Percentiles rank a stretch among this genome's conserved stretches.
phyloP scores from a whole-genome alignment of 2,888 invertebrate species.

The Epirrita christyi region DNA sequence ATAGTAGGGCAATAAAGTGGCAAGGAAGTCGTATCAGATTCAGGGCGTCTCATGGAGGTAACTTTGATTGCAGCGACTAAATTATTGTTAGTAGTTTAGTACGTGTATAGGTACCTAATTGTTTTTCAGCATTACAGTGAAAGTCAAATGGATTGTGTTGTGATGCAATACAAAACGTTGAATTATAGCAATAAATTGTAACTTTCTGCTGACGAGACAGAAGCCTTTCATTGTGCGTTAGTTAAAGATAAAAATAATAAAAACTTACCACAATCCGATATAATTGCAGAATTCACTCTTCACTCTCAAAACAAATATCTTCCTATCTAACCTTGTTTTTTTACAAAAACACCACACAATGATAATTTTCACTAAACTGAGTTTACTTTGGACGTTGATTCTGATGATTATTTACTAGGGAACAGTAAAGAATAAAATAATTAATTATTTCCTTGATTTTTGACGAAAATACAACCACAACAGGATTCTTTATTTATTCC shows the following conservation, averaged over 20 bases:
- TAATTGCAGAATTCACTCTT: conserved; percentile 19
- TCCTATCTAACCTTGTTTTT: not conserved
- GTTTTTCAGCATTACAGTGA: not conserved
- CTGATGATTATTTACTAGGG: not conserved
- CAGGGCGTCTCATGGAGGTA: too few species aligned
- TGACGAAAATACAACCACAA: too few species aligned
- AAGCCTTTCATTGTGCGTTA: not conserved
- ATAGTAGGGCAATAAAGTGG: too few species aligned
- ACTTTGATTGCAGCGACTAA: too few species aligned
- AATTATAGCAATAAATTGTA: not conserved
- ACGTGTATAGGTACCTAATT: too few species aligned
- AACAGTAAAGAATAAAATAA: too few species aligned
- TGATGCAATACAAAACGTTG: conserved; percentile 10
- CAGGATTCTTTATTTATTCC: too few species aligned
- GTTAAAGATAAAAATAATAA: not conserved
- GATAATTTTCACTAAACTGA: conserved; percentile 1
- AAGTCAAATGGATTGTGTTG: not conserved
- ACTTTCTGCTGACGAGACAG: not conserved
- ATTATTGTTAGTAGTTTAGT: too few species aligned
- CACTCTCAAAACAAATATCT: conserved; percentile 22
- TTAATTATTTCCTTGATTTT: too few species aligned
- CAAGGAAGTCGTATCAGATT: too few species aligned
- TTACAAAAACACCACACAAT: conserved; percentile 11
- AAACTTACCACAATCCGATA: conserved; percentile 24
- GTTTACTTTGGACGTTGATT: not conserved